Evolutionary conservation across 2,888 invertebrate species (phyloP), one percentile per base, ranked within the genome.

Genomic region (Drosophila pseudotakahashii): DNA sequence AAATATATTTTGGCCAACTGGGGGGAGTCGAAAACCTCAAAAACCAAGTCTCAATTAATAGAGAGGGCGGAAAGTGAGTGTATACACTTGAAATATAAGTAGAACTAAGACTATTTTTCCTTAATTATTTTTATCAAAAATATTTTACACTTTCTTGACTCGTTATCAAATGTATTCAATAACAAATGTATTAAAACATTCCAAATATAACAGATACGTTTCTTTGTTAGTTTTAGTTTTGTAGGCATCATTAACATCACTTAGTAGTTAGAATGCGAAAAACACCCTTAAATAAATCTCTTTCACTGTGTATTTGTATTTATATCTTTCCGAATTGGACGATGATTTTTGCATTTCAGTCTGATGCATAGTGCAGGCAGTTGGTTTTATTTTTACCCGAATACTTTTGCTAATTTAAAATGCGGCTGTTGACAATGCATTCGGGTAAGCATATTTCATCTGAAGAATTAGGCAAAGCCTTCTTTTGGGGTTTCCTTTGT

Each of bases 21-120:
- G 47, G 26, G 14, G 19, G 10, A 16, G 30, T 14, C 19, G 19
- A 32, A 42, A 37, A 51, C 42, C 45, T 34, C 45, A 72, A 50
- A 62, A 57, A 36, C 23, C 52, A n/a, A 62, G 14, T 52, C 23
- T 19, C 61, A 73, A 76, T 51, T 73, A 61, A 73, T 67, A 72
- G 55, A 55, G 42, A 47, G 45, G 7, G 11, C n/a, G 2, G 4
- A 47, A 47, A 26, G 4, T 45, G 26, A 3, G 4, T 14, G 9
- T 3, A 45, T 19, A 19, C 26, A 26, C n/a, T 45, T 9, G 13
- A n/a, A 44, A 26, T 26, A 9, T 9, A 10, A 4, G 10, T 3
- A 19, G 26, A 6, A 10, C n/a, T 10, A 6, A 14, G n/a, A n/a
- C 2, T n/a, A 14, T 26, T 26, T 26, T 26, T 26, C 26, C 26